Evolutionary conservation across 2,797 vertebrate genomes (phyloP).

Genomic region (Momotus momota): DNA sequence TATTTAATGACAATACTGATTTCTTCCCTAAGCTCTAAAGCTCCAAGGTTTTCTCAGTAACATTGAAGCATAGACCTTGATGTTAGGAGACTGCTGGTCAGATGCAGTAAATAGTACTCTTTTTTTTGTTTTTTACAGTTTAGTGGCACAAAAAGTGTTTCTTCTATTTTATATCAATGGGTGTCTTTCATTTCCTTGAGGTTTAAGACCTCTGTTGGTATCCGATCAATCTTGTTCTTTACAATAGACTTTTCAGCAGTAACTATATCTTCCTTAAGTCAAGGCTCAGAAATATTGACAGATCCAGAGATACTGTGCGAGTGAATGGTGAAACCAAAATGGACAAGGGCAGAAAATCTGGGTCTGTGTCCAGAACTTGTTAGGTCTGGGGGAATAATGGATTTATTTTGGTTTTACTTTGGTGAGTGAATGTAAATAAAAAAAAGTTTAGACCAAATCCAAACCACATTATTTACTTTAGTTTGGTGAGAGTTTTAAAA

Average conservation of each 20-base stretch:
- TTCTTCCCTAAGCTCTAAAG: not conserved
- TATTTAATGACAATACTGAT: not conserved
- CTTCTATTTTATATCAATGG: not conserved
- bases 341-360: not conserved
- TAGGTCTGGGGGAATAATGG: not conserved
- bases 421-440: not conserved
- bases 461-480: not conserved
- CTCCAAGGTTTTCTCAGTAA: not conserved
- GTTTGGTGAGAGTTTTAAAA: not conserved
- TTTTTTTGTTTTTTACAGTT: not conserved
- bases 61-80: rapidly evolving
- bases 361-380: not conserved
- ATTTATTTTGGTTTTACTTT: not conserved
- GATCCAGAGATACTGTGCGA: not conserved
- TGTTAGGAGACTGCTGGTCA: not conserved
- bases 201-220: not conserved
- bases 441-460: not conserved
- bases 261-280: not conserved
- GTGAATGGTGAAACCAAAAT: not conserved
- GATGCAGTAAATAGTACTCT: not conserved
- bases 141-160: not conserved
- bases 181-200: not conserved
- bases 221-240: conserved; percentile 25
- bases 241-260: conserved; percentile 9
- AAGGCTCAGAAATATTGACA: not conserved